A percentile compares a stretch with the other conserved stretches of the same genome.
Evolutionary conservation across 2,888 invertebrate species (phyloP).

Genomic region (Drosophila incognita): DNA sequence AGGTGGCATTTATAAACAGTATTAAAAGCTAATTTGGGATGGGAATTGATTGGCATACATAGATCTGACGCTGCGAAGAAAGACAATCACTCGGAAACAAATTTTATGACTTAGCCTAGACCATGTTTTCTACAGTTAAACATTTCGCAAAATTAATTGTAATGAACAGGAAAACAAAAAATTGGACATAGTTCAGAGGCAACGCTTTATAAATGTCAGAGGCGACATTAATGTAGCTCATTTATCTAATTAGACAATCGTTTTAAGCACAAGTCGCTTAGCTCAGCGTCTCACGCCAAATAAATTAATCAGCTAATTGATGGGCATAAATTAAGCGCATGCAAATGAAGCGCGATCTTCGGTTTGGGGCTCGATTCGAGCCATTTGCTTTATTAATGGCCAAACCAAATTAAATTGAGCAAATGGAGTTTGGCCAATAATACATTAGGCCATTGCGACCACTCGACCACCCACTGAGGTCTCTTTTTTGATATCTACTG

Average conservation of each 20-base stretch:
- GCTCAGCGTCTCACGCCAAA: constrained; percentile 65
- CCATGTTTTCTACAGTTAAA: constrained; percentile 11
- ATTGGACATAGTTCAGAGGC: constrained; percentile 21
- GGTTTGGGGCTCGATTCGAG: constrained; percentile 15
- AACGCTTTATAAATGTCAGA: constrained; percentile 71
- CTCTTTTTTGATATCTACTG: background rate
- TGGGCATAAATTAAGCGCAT: constrained; percentile 74
- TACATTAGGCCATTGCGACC: constrained; percentile 23
- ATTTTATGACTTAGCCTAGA: constrained; percentile 5
- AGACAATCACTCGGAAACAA: background rate
- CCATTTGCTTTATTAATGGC: constrained; percentile 63
- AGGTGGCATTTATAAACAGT: constrained; percentile 70
- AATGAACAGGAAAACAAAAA: constrained; percentile 7
- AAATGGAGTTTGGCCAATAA: constrained; percentile 47
- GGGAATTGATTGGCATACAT: constrained; percentile 63
- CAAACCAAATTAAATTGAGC: constrained; percentile 67
- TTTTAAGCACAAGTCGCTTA: constrained; percentile 56
- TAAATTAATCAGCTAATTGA: constrained; percentile 80
- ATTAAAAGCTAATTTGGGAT: constrained; percentile 65
- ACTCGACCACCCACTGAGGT: constrained; percentile 22
- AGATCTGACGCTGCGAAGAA: constrained; percentile 40
- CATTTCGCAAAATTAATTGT: constrained; percentile 31
- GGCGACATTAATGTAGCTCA: constrained; percentile 72
- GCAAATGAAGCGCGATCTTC: constrained; percentile 57
- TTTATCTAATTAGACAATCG: constrained; percentile 81